These are phyloP conservation scores for Pseudachorutes palmiensis DNA, from an alignment of 1,140 invertebrate genomes.

Conservation along the genomic window DNA sequence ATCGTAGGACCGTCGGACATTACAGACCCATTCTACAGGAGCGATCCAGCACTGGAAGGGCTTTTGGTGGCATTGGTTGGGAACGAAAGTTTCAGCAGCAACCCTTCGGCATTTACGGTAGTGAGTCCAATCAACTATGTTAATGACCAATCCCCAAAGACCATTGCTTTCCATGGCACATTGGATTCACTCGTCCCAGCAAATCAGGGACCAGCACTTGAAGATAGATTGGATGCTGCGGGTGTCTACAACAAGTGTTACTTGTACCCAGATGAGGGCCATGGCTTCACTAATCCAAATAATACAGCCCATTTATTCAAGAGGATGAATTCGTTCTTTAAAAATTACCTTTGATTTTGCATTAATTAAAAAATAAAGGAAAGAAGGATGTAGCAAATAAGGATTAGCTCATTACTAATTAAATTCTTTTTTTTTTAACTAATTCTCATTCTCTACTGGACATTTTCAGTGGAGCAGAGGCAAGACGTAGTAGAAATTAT, in stretches of 20 bases:
- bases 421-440: neutral
- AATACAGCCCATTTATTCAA: neutral
- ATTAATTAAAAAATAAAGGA: neutral
- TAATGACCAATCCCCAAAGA: slow-evolving; percentile 1
- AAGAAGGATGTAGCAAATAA: neutral
- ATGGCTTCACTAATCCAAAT: neutral
- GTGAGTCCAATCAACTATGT: slow-evolving; percentile 11
- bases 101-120: neutral
- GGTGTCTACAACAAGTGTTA: slow-evolving; percentile 12
- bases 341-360: neutral
- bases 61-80: neutral
- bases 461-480: neutral
- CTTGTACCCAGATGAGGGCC: slow-evolving; percentile 5
- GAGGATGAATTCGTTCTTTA: neutral
- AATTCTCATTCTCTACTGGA: neutral
- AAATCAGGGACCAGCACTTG: neutral
- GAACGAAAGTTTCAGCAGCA: neutral
- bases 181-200: neutral
- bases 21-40: neutral
- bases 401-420: neutral
- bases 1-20: slow-evolving; percentile 4
- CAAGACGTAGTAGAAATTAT: neutral
- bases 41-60: neutral
- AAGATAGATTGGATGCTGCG: slow-evolving; percentile 2
- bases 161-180: slow-evolving; percentile 4